Conservation (phyloP, 2,797 vertebrate genomes). For the Chaenodraco wilsoni region DNA sequence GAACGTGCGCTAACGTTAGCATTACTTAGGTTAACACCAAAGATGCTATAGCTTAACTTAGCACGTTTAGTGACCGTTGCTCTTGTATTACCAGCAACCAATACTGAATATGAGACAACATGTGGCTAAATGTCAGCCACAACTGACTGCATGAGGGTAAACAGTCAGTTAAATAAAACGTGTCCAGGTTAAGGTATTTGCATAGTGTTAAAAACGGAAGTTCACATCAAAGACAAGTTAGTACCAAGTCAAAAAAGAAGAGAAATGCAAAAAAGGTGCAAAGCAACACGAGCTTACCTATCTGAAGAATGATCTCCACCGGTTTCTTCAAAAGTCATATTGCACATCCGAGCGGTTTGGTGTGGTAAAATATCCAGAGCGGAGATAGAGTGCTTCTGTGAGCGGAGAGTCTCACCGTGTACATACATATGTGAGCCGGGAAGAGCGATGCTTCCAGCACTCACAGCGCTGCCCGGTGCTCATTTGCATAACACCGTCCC, state of each 20-base stretch:
- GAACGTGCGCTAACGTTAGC: neutral
- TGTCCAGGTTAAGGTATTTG: neutral
- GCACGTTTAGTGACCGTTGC: slow-evolving; percentile 4
- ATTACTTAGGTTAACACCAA: neutral
- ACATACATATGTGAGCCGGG: neutral
- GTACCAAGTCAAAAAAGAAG: neutral
- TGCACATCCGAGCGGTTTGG: slow-evolving; percentile 81
- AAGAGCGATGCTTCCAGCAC: neutral
- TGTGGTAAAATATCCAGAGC: slow-evolving; percentile 60
- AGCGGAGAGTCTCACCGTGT: neutral
- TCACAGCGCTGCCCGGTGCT: neutral
- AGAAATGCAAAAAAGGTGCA: neutral
- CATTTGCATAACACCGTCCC: slow-evolving; percentile 64
- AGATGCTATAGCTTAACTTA: neutral
- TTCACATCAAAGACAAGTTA: neutral
- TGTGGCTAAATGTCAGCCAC: neutral
- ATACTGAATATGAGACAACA: neutral
- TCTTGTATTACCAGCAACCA: neutral
- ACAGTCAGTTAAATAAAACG: neutral
- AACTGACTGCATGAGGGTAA: neutral
- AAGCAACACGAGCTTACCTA: slow-evolving; percentile 74
- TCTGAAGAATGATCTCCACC: slow-evolving; percentile 87
- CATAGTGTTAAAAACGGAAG: neutral
- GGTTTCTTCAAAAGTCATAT: slow-evolving; percentile 94
- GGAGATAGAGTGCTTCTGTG: neutral